A percentile compares a stretch with the other conserved stretches of the same genome.
These are phyloP conservation scores for Siniperca scherzeri DNA, from an alignment of 2,797 vertebrate genomes.

Conservation along the genomic window DNA sequence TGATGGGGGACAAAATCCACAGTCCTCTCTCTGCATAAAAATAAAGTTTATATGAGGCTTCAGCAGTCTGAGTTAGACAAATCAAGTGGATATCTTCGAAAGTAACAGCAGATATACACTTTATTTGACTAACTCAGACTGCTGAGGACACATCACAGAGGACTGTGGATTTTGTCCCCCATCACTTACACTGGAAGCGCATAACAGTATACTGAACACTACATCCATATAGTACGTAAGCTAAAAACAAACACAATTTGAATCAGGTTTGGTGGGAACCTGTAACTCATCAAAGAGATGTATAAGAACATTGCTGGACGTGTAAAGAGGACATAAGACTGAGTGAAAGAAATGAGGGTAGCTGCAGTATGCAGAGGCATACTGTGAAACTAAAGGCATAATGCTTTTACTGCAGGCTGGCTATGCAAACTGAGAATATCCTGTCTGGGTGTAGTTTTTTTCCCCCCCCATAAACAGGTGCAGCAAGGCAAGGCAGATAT, in stretches of 20 bases:
- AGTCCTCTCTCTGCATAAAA: background rate
- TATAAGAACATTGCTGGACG: background rate
- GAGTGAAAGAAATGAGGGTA: background rate
- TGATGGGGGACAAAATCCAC: background rate
- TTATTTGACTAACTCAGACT: no score
- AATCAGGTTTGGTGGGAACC: background rate
- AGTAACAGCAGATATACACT: background rate
- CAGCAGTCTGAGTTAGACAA: background rate
- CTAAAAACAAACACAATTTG: background rate
- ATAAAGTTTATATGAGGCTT: background rate
- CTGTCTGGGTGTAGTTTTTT: conserved; percentile 24
- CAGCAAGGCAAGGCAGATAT: conserved; percentile 45
- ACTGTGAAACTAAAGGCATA: conserved; percentile 8
- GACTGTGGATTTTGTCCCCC: no score
- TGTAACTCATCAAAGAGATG: background rate
- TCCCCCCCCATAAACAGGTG: conserved; percentile 64
- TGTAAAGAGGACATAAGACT: background rate
- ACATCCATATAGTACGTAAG: background rate
- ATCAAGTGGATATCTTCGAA: background rate
- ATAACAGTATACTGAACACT: background rate
- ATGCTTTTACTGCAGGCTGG: conserved; percentile 44
- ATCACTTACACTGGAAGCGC: background rate
- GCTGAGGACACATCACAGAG: no score
- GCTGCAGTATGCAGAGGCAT: background rate
- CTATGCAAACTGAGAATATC: conserved; percentile 62